These are phyloP conservation scores for Mesaphorura yosii DNA, from an alignment of 1,140 invertebrate species.

Conservation along the genomic window DNA sequence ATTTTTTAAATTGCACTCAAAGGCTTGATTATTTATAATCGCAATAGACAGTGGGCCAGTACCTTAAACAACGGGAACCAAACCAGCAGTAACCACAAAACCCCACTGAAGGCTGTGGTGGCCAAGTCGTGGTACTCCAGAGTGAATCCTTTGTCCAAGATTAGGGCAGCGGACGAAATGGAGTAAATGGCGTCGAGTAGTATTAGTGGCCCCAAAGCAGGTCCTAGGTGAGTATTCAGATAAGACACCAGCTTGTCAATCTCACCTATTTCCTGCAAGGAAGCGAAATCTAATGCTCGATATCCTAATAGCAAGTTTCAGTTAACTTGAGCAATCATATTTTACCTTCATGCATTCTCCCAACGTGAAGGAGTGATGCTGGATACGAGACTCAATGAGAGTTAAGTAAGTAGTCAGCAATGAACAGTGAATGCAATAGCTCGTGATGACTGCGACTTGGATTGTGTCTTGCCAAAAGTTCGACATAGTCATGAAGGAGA, in stretches of 20 bases:
- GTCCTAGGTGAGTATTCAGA: conserved; percentile 57
- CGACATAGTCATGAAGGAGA: conserved; percentile 51
- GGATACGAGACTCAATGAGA: conserved; percentile 53
- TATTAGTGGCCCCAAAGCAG: conserved; percentile 59
- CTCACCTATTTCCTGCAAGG: conserved; percentile 53
- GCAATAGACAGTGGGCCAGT: conserved; percentile 11
- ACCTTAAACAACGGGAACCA: conserved; percentile 58
- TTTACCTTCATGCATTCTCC: conserved; percentile 63
- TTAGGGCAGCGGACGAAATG: conserved; percentile 51
- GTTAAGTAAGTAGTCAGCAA: conserved; percentile 56
- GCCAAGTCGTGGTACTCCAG: conserved; percentile 44
- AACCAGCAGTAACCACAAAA: conserved; percentile 55
- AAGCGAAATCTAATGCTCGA: neutral
- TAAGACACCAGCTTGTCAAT: conserved; percentile 61
- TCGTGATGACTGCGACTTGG: conserved; percentile 61
- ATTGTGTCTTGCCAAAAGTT: conserved; percentile 63
- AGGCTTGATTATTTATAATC: neutral
- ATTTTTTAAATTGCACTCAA: too few relatives aligned
- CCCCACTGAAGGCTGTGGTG: conserved; percentile 45
- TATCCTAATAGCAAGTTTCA: neutral
- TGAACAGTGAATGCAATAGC: conserved; percentile 67
- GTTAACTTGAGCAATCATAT: conserved; percentile 23
- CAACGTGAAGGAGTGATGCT: conserved; percentile 54
- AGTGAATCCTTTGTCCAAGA: conserved; percentile 48
- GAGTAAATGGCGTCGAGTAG: conserved; percentile 60